Conservation (phyloP, 2,113 vertebrate species). For the Pterophyllum scalare region DNA sequence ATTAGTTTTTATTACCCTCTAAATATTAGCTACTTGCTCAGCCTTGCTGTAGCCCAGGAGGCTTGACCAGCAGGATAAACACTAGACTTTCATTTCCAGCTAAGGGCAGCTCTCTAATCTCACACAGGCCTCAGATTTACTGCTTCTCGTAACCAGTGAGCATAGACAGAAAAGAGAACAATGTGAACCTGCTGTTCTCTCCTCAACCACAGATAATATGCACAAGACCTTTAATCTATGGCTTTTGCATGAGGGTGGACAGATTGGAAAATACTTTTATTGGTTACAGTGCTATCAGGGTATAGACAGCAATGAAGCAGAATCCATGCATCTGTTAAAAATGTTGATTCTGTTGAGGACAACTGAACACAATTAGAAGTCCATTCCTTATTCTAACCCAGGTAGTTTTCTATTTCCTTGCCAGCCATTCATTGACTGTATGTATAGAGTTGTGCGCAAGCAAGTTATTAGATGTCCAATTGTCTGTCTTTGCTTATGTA, state of each 20-base stretch:
- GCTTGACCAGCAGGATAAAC: constrained; percentile 50
- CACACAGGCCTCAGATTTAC: constrained; percentile 52
- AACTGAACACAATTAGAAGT: neutral
- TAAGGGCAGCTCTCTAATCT: constrained; percentile 63
- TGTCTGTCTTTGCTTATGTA: neutral
- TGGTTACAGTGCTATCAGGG: constrained; percentile 6
- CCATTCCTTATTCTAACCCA: neutral
- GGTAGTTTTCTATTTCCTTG: neutral
- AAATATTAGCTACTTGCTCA: constrained; percentile 48
- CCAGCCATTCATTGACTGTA: neutral
- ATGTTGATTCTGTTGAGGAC: neutral
- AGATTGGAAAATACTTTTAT: constrained; percentile 35
- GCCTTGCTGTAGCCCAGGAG: constrained; percentile 30
- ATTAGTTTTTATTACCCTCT: constrained; percentile 55
- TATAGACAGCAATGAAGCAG: constrained; percentile 20
- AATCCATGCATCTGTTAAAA: constrained; percentile 22
- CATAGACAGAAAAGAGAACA: constrained; percentile 33
- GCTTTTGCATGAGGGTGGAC: constrained; percentile 1
- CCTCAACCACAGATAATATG: constrained; percentile 37
- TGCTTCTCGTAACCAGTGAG: constrained; percentile 46
- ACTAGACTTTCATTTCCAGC: constrained; percentile 61
- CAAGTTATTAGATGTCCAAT: neutral
- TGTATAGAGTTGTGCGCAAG: neutral
- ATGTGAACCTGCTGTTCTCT: neutral
- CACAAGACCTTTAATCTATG: constrained; percentile 41